These are phyloP conservation scores for Plagodis dolabraria DNA, from an alignment of 2,888 invertebrate species.

Conservation along the genomic window DNA sequence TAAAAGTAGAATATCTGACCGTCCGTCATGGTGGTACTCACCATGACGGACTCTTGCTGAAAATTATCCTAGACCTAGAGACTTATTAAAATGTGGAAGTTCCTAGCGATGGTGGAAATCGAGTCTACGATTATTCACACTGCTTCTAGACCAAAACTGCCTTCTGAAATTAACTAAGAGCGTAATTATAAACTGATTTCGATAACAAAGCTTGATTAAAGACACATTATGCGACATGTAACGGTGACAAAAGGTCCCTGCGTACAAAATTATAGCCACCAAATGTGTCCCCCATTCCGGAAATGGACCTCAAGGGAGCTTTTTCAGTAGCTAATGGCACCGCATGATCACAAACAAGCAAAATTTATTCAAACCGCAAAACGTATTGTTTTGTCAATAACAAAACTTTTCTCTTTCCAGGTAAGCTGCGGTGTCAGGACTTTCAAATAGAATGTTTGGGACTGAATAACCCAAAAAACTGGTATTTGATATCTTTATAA, in stretches of 20 bases:
- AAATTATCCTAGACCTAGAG: too few species aligned
- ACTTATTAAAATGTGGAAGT: too few species aligned
- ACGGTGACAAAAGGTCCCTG: constrained; percentile 1
- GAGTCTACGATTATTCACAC: too few species aligned
- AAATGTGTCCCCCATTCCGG: constrained; percentile 8
- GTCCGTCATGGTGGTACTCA: too few species aligned
- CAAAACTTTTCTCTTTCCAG: constrained; percentile 31
- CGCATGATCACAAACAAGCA: constrained; percentile 12
- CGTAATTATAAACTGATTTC: background rate
- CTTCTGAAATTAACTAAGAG: too few species aligned
- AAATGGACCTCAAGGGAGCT: constrained; percentile 12
- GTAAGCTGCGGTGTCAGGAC: constrained; percentile 26
- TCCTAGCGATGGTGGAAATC: too few species aligned
- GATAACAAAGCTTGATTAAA: background rate
- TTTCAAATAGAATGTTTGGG: constrained; percentile 2
- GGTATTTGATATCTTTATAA: too few species aligned
- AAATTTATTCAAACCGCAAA: constrained; percentile 24
- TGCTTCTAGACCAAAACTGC: too few species aligned
- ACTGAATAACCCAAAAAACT: background rate
- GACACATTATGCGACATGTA: background rate
- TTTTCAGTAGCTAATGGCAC: constrained; percentile 12
- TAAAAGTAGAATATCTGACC: too few species aligned
- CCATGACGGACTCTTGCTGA: too few species aligned
- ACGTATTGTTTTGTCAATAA: constrained; percentile 19
- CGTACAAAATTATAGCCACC: constrained; percentile 2